Evolutionary conservation across 2,113 vertebrate genomes (phyloP).

Genomic region (Podarcis muralis): DNA sequence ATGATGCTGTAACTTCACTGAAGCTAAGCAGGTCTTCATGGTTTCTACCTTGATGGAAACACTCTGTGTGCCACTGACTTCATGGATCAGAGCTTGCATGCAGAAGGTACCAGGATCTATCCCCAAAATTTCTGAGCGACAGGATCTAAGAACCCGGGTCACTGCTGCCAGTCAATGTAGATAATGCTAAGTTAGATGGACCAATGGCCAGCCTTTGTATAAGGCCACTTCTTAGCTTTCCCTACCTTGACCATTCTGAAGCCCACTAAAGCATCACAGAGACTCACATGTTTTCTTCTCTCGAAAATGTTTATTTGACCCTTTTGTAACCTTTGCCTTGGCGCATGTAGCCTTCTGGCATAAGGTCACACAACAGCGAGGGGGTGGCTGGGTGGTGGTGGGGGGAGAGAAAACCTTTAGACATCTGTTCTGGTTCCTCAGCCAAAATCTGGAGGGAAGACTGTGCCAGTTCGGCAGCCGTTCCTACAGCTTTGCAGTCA

Average conservation of each 20-base stretch:
- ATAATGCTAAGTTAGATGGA: too few species aligned
- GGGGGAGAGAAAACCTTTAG: conserved; percentile 50
- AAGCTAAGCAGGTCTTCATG: background rate
- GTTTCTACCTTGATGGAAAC: too few species aligned
- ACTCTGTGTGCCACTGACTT: background rate
- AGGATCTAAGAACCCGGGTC: background rate
- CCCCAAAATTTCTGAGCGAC: too few species aligned
- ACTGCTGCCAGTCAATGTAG: background rate
- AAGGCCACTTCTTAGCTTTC: too few species aligned
- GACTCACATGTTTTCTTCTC: conserved; percentile 15
- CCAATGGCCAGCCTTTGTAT: too few species aligned
- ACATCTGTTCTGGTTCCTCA: conserved; percentile 71
- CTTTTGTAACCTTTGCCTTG: conserved; percentile 69
- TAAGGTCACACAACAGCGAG: conserved; percentile 50
- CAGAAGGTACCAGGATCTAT: background rate
- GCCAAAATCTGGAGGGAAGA: conserved; percentile 66
- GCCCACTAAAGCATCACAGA: fast-evolving
- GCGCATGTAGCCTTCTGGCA: conserved; percentile 68
- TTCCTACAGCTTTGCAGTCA: conserved; percentile 60
- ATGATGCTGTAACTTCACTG: background rate
- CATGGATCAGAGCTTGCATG: background rate
- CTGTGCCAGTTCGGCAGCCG: conserved; percentile 66
- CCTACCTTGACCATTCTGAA: background rate
- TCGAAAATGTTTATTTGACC: conserved; percentile 65
- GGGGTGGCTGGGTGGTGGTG: background rate